phyloP scores from a whole-genome alignment of 2,113 vertebrate species.

The Edolisoma coerulescens region DNA sequence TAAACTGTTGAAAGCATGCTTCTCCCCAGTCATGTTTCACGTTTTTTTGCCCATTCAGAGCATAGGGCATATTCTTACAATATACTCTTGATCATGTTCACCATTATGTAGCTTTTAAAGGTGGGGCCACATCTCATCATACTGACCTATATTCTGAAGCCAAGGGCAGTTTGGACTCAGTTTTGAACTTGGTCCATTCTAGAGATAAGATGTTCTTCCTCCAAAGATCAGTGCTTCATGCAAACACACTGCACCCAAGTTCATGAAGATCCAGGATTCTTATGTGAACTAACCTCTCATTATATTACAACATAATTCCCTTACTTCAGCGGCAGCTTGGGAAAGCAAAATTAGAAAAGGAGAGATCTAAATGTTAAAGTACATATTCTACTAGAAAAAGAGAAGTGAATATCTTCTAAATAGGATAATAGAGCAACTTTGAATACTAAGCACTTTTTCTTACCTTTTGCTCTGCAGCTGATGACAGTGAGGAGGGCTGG shows the following conservation, averaged over 20 bases:
- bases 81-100: not conserved
- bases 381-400: not conserved
- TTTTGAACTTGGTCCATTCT: not conserved
- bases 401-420: not conserved
- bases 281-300: not conserved
- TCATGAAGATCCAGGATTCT: not conserved
- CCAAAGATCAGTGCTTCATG: not conserved
- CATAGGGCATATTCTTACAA: not conserved
- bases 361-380: not conserved
- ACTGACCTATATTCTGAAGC: not conserved
- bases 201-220: not conserved
- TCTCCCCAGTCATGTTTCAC: not conserved
- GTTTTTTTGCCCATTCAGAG: not conserved
- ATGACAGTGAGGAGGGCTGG: conserved; percentile 89
- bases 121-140: not conserved
- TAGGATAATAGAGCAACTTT: not conserved
- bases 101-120: not conserved
- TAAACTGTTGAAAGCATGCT: not conserved
- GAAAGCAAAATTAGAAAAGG: not conserved
- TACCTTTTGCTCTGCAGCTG: conserved; percentile 59
- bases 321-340: not conserved
- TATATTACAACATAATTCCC: not conserved
- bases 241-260: not conserved
- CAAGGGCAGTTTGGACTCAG: not conserved
- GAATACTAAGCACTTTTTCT: not conserved